Evolutionary conservation across 2,888 invertebrate species (phyloP), one percentile per base, ranked within the genome.

Genomic region (Macrophya alboannulata): DNA sequence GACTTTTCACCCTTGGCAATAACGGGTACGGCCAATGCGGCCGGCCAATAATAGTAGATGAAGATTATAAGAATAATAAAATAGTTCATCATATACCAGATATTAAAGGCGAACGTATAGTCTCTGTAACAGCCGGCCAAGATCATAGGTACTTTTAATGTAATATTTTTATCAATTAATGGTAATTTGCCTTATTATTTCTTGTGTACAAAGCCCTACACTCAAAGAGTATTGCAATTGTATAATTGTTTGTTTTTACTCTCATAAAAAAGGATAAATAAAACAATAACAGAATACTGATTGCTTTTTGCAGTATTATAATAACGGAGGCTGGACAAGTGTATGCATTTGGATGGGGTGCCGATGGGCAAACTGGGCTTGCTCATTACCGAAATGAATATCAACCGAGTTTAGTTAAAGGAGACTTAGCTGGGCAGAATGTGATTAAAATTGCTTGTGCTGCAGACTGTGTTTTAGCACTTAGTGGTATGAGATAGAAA

Each of bases 21-120:
- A 99, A 99, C 94, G 95, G 97, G 0, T 98, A 97, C 92, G 99
- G 99, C 0, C 99, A 99, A 92, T 99, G 99, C 93, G 99, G 98
- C 0, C 95, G 99, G 83, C 95, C 95, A 84, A 96, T 98, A 86
- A 96, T 98, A 87, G 93, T 95, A 4, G 95, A 96, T 85, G 99
- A 99, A 93, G 95, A 97, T 84, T 98, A 97, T 90, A 93, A 92
- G 72, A 95, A 95, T 6, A 97, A 96, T 89, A 95, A 95, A 92
- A 94, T 95, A 10, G 94, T 97, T 37, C 95, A 97, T 93, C 95
- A 96, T 86, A 96, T 98, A 82, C 94, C 95, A 77, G 94, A 94
- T 76, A 92, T 97, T 1, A 96, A 96, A 85, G 95, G 95, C 15
- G 95, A 95, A 82, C 94, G 94, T 31, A 96, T 97, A 84, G 94